Conservation (phyloP, 2,113 vertebrate genomes). For the Dolichotis patagonum region DNA sequence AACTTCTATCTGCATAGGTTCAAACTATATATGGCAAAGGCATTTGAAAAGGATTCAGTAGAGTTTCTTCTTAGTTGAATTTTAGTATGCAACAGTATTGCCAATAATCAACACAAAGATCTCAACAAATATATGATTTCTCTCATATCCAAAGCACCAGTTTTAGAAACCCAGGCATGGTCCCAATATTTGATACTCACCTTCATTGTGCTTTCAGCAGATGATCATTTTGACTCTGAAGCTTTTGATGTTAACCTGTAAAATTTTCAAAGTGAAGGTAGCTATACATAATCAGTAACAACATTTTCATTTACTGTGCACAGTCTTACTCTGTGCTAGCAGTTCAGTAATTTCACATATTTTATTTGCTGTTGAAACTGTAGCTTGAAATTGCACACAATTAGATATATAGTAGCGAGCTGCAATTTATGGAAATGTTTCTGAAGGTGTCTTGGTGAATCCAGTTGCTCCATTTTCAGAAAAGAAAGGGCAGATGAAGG, state of each 20-base stretch:
- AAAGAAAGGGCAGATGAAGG: not conserved
- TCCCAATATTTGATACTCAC: not conserved
- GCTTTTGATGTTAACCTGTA: not conserved
- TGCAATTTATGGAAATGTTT: not conserved
- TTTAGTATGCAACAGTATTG: not conserved
- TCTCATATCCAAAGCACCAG: not conserved
- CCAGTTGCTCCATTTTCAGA: no score
- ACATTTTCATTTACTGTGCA: not conserved
- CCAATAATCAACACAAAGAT: not conserved
- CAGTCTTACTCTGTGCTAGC: not conserved
- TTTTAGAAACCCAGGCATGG: not conserved
- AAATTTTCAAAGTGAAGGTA: not conserved
- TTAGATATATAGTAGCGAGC: not conserved
- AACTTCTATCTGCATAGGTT: not conserved
- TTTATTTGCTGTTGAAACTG: not conserved
- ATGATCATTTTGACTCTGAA: not conserved
- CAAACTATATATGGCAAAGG: not conserved
- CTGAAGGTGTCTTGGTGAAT: no score
- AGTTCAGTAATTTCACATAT: not conserved
- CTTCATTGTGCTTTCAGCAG: not conserved
- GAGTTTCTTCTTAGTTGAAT: not conserved
- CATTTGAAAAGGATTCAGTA: not conserved
- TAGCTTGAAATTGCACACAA: not conserved
- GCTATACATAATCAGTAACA: not conserved
- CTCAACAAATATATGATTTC: not conserved